Evolutionary conservation across 2,797 vertebrate genomes (phyloP), one percentile per base, ranked within the genome.

Genomic region (Acrossocheilus fasciatus): DNA sequence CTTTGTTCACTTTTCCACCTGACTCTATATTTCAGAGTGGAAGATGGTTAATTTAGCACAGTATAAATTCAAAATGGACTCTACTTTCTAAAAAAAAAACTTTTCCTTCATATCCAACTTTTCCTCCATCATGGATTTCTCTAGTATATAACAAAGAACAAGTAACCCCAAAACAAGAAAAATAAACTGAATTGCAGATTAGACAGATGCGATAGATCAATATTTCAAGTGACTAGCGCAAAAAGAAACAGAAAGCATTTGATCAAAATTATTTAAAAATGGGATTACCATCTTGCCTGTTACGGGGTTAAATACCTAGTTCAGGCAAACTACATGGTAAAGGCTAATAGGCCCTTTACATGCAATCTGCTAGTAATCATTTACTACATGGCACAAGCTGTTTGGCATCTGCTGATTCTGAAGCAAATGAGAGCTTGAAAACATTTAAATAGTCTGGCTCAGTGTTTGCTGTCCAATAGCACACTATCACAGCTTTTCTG

Each of bases 1-100:
- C 43, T 47, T 68, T 64, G 57, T 79, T 26, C 57, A 30, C 57
- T 89, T 90, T 88, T 89, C 87, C 64, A 30, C 83, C 74, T 82
- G 75, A 76, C 57, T 64, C 30, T 59, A n/a, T n/a, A 59, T 10
- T 4, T 59, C 8, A n/a, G 3, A 59, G 9, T 59, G 23, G 34
- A 68, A 68, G 64, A 15, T 18, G 64, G 64, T 68, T 36, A 18
- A 36, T 68, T 18, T 68, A 68, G 30, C 64, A 17, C 15, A 68
- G 6, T 14, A 14, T 64, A 64, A 30, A 64, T 14, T 26, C 18
- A 8, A 52, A 54, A 54, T 54, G 6, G n/a, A 62, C 2, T 23
- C 8, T 10, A 26, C 59, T 64, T 30, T 64, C n/a, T 14, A 64
- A 64, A 64, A 26, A n/a, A 12, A 36, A 12, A 12, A 1, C 6